Conservation (phyloP, 2,113 vertebrate genomes). For the Desmodus rotundus region DNA sequence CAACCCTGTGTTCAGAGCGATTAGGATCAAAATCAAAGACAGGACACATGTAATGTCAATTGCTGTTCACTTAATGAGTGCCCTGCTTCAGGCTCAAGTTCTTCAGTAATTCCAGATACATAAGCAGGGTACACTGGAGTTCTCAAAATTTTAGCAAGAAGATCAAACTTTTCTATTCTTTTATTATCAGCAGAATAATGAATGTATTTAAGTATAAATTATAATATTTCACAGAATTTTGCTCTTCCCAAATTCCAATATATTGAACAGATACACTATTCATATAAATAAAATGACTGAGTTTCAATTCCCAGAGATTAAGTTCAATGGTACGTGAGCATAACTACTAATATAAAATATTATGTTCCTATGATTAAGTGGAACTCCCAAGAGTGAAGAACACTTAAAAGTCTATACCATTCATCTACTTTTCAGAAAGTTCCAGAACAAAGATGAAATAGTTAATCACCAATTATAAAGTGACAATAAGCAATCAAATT, state of each 20-base stretch:
- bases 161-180: neutral
- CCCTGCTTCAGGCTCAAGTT: neutral
- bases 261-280: conserved; percentile 31
- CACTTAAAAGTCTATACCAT: neutral
- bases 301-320: conserved; percentile 16
- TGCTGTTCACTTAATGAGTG: neutral
- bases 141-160: conserved; percentile 14
- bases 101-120: neutral
- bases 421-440: conserved; percentile 18
- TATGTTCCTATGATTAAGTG: neutral
- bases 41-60: neutral
- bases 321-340: neutral
- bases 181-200: conserved; percentile 6
- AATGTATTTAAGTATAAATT: conserved; percentile 5
- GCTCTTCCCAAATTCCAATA: neutral
- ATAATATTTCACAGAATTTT: neutral
- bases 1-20: neutral
- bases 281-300: neutral
- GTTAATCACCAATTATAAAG: neutral
- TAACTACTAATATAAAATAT: neutral
- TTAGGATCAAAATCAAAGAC: conserved; percentile 1
- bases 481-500: neutral
- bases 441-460: conserved; percentile 4
- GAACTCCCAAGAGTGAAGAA: neutral
- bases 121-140: neutral